Conservation (phyloP, 2,797 vertebrate species). For the Anguilla megastoma region DNA sequence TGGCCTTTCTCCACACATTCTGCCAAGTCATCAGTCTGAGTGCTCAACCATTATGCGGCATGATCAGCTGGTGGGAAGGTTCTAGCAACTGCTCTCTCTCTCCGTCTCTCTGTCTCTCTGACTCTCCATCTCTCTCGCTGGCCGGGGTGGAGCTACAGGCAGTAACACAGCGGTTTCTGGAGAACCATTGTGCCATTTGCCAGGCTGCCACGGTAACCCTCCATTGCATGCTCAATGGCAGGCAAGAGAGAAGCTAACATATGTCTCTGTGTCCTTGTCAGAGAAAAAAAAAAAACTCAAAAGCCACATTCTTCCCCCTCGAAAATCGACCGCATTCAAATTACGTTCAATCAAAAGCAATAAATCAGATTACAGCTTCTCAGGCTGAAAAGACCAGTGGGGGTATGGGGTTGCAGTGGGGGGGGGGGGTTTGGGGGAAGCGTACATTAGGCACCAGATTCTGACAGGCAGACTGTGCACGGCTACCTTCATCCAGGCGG, state of each 20-base stretch:
- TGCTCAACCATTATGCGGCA: background rate
- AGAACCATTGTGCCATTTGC: background rate
- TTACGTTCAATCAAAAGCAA: conserved; percentile 26
- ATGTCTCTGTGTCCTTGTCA: background rate
- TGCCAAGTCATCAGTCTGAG: background rate
- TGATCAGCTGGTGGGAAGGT: background rate
- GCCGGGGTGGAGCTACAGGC: background rate
- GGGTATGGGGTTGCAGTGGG: background rate
- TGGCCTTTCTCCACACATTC: no score
- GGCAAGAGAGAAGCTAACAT: background rate
- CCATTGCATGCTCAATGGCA: background rate
- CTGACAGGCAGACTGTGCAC: background rate
- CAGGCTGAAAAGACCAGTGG: background rate
- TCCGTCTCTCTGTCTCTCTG: background rate
- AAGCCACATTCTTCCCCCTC: conserved; percentile 60
- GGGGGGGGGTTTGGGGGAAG: background rate
- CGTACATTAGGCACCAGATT: background rate
- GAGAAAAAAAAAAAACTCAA: conserved; percentile 50
- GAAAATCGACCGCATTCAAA: conserved; percentile 57
- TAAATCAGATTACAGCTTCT: conserved; percentile 17
- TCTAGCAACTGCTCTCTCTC: background rate
- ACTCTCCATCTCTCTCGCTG: background rate
- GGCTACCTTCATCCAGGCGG: background rate
- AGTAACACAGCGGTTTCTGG: background rate
- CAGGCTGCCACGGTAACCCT: background rate